phyloP scores from a whole-genome alignment of 2,888 invertebrate genomes.

The Mylabris sibirica region DNA sequence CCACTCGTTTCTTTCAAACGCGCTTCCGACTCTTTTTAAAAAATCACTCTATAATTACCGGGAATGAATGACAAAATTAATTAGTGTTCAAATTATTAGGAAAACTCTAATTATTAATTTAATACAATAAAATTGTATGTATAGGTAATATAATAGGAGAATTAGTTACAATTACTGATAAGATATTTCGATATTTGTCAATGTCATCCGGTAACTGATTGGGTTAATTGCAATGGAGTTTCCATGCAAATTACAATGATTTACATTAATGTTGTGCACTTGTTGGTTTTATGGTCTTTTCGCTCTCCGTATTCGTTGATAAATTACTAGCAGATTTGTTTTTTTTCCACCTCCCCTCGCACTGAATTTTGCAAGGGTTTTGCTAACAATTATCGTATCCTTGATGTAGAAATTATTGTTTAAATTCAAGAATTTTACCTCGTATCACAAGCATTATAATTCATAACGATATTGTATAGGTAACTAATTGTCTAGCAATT shows the following conservation, averaged over 20 bases:
- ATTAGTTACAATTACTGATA: constrained; percentile 3
- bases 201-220: constrained; percentile 10
- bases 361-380: background rate
- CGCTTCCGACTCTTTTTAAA: no score
- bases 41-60: no score
- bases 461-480: background rate
- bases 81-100: no score
- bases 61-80: no score
- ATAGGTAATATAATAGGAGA: no score
- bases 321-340: background rate
- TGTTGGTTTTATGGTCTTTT: constrained; percentile 14
- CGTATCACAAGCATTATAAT: background rate
- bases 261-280: constrained; percentile 15
- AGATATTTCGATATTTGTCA: constrained; percentile 11
- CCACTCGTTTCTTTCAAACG: background rate
- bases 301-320: background rate
- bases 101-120: background rate
- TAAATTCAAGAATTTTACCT: background rate
- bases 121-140: background rate
- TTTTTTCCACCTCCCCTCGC: background rate
- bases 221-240: constrained; percentile 13
- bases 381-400: background rate
- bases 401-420: background rate
- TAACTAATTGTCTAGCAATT: background rate
- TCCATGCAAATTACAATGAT: constrained; percentile 14